A percentile compares a stretch with the other conserved stretches of the same genome.
phyloP scores from a whole-genome alignment of 64 coral and sea anemone species.

The Montipora foliosa region DNA sequence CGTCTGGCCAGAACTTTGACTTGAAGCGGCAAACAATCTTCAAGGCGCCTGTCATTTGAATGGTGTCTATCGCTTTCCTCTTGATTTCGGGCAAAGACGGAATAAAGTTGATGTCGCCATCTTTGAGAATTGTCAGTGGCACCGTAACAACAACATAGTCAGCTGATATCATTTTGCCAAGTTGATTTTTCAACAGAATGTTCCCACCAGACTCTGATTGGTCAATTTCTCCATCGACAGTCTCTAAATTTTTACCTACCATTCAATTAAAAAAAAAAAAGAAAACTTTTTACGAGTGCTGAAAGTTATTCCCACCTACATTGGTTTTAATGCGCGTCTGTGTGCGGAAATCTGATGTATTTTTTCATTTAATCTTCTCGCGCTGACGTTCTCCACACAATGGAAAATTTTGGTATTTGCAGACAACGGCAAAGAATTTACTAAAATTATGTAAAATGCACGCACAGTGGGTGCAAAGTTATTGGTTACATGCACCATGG shows the following conservation, averaged over 20 bases:
- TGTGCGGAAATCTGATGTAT: too few species aligned
- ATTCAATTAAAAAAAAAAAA: not conserved
- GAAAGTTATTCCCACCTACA: not conserved
- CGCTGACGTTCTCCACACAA: too few species aligned
- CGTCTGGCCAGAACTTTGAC: constrained; percentile 76
- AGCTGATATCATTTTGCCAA: constrained; percentile 52
- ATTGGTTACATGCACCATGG: too few species aligned
- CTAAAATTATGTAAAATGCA: too few species aligned
- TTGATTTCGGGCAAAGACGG: constrained; percentile 69
- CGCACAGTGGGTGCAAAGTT: too few species aligned
- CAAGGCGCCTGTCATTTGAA: constrained; percentile 87
- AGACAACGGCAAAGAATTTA: too few species aligned
- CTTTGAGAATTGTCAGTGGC: constrained; percentile 91
- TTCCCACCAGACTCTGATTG: not conserved
- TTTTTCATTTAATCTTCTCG: too few species aligned
- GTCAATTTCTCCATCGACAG: not conserved
- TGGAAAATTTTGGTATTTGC: too few species aligned
- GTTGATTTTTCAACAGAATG: constrained; percentile 73
- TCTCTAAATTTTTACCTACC: not conserved
- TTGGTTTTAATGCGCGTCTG: too few species aligned
- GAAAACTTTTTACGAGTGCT: not conserved
- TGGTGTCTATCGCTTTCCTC: constrained; percentile 72
- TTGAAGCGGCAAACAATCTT: constrained; percentile 95
- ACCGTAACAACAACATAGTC: constrained; percentile 78
- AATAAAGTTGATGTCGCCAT: constrained; percentile 81